Conservation (phyloP, 2,113 vertebrate genomes). For the Seriola aureovittata region DNA sequence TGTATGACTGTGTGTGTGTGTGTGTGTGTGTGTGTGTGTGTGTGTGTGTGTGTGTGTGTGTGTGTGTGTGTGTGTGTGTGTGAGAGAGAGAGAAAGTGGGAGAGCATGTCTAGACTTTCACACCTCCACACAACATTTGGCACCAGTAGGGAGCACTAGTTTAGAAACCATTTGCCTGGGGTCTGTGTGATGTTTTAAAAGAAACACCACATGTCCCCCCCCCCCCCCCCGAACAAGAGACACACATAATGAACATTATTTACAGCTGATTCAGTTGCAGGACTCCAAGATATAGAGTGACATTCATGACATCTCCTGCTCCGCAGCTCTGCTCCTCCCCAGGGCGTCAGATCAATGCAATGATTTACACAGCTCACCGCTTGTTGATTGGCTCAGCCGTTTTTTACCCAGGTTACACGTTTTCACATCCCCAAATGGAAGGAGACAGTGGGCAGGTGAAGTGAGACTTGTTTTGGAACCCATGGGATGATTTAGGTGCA, state of each 20-base stretch:
- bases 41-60: background rate
- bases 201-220: background rate
- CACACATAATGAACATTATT: background rate
- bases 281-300: background rate
- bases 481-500: no score
- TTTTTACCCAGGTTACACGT: background rate
- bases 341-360: background rate
- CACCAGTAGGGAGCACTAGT: slow-evolving; percentile 67
- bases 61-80: background rate
- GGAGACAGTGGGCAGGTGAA: slow-evolving; percentile 10
- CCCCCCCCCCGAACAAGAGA: background rate
- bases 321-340: background rate
- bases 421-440: background rate
- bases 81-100: background rate
- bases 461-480: no score
- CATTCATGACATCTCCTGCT: background rate
- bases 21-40: background rate
- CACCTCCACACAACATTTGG: slow-evolving; percentile 28
- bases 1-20: background rate
- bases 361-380: background rate
- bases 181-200: slow-evolving; percentile 15
- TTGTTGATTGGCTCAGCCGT: background rate
- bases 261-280: background rate
- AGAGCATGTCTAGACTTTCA: background rate
- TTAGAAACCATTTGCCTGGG: background rate